Base-by-base conservation (phyloP, 2,888 invertebrate genomes). In the Athripsodes cinereus region DNA sequence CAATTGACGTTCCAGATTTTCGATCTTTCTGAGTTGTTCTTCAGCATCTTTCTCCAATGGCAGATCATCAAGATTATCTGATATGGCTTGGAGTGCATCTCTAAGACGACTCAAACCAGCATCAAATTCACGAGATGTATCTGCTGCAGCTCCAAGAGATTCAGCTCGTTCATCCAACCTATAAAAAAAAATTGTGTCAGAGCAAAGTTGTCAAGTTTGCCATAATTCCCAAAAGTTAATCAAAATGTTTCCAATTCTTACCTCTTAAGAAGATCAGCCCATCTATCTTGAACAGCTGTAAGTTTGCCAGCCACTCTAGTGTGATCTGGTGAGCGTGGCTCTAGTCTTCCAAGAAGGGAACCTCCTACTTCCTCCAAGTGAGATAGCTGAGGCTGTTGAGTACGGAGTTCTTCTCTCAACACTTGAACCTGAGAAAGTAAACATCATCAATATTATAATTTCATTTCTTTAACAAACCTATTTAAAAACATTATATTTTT, bases 101-200 rank as follows among this genome's bases (percentile, higher is more conserved):
- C 89, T 82, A 5, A 97, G 77, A 1, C 92, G 82, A 58, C 89
- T 84, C 2, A 95, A 79, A 1, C 90, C 90, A 0, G 92, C 91
- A 74, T 95, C 94, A 72, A 96, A 96, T 73, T 96, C 94, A 58
- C 92, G 85, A 53, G 93, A 92, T 8, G 95, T 92, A 67, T 94
- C 95, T 2, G 92, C 93, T 0, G 96, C 94, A 1, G 93, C 93
- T 58, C 94, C 93, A 2, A 96, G 77, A 60, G 88, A 90, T 35
- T 87, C 87, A 0, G 94, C 93, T n/a, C 96, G 85, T 66, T 93
- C 90, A 68, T 92, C 92, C 55, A 97, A 75, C 66, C 89, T 88
- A 40, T 8, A 13, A 31, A 40, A 40, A 8, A 8, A 8, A 16
- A n/a, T 40, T 40, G 8, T 3, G 40, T n/a, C 40, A 40, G 2